Conservation (phyloP, 2,888 invertebrate genomes). For the Trichogramma evanescens region DNA sequence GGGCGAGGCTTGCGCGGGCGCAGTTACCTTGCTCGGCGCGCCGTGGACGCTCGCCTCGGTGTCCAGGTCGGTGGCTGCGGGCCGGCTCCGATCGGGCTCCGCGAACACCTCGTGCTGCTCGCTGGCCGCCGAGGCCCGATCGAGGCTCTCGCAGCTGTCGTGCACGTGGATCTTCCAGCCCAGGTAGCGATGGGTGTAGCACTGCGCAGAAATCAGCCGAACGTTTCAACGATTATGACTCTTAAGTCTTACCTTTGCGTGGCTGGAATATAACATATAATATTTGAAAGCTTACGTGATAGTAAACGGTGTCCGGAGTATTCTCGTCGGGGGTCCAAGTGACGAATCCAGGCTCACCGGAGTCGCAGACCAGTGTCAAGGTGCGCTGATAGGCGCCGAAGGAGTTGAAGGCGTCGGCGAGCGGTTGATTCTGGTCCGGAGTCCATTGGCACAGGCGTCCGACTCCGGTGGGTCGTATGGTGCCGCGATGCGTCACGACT, state of each 20-base stretch:
- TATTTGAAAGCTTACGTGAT: conserved; percentile 59
- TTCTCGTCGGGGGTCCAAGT: conserved; percentile 79
- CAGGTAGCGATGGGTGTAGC: conserved; percentile 85
- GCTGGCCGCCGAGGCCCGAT: conserved; percentile 49
- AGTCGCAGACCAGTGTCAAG: conserved; percentile 74
- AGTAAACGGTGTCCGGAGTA: conserved; percentile 88
- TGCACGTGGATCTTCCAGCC: conserved; percentile 93
- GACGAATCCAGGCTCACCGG: conserved; percentile 76
- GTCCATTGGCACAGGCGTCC: conserved; percentile 87
- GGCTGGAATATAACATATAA: not conserved
- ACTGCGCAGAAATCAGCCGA: conserved; percentile 52
- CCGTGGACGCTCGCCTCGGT: conserved; percentile 36
- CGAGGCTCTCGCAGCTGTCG: conserved; percentile 65
- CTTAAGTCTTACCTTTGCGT: not conserved
- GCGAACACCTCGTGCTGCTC: conserved; percentile 53
- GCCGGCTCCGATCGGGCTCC: conserved; percentile 41
- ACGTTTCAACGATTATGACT: not conserved
- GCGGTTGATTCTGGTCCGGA: conserved; percentile 63
- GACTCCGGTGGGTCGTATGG: conserved; percentile 65
- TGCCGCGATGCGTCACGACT: conserved; percentile 64
- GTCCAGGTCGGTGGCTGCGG: conserved; percentile 41
- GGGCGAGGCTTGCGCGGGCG: conserved; percentile 39
- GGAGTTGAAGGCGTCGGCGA: conserved; percentile 74
- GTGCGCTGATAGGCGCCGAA: conserved; percentile 87
- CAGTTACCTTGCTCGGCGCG: conserved; percentile 41